Conservation (phyloP, 2,797 vertebrate genomes). For the Atherinosoma microstoma region DNA sequence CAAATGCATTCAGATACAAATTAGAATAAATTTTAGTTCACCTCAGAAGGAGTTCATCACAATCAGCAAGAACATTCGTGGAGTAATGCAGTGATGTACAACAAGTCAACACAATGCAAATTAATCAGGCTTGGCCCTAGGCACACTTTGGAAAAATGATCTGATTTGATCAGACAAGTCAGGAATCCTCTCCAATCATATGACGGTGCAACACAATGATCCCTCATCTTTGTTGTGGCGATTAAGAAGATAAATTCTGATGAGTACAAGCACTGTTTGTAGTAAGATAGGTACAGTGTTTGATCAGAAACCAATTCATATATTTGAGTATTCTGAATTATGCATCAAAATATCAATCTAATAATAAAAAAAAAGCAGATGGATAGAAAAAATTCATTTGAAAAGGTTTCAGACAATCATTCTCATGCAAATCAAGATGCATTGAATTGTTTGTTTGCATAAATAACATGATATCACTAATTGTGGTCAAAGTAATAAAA, state of each 20-base stretch:
- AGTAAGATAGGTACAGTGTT: constrained; percentile 19
- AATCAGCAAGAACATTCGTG: constrained; percentile 47
- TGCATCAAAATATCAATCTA: constrained; percentile 23
- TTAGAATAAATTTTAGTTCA: constrained; percentile 69
- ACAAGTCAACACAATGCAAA: constrained; percentile 77
- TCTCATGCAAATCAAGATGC: constrained; percentile 57
- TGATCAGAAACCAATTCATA: constrained; percentile 28
- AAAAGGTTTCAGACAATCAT: constrained; percentile 35
- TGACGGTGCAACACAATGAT: constrained; percentile 49
- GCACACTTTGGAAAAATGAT: constrained; percentile 76
- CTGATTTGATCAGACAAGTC: constrained; percentile 75
- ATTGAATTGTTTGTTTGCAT: constrained; percentile 31
- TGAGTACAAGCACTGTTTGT: constrained; percentile 34
- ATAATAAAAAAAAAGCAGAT: constrained; percentile 43
- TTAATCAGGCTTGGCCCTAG: constrained; percentile 78
- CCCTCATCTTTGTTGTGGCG: constrained; percentile 62
- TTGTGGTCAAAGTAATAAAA: constrained; percentile 17
- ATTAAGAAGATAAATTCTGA: constrained; percentile 61
- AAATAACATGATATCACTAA: constrained; percentile 20
- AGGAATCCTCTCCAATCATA: constrained; percentile 76
- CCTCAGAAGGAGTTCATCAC: constrained; percentile 48
- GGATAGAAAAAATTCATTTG: constrained; percentile 35
- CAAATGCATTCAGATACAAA: constrained; percentile 75
- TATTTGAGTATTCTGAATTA: constrained; percentile 52
- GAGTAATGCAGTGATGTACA: constrained; percentile 71